Base-by-base conservation (phyloP, 2,797 vertebrate species). In the Gila robusta region DNA sequence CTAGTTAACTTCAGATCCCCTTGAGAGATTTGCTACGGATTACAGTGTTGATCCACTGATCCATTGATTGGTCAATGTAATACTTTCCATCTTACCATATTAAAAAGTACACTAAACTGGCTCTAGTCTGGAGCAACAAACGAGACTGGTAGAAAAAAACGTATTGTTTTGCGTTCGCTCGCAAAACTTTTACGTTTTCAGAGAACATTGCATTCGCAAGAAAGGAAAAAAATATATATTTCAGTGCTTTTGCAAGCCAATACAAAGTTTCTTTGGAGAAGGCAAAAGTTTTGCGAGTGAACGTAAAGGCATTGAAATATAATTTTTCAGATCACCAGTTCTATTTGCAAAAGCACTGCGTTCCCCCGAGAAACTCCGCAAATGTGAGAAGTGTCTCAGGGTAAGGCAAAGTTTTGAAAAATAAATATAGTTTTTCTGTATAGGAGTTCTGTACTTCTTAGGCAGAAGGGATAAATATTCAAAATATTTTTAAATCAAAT, bases 1-100 rank as follows among this genome's bases (percentile, higher is more conserved):
- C 16, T 32, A 26, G 39, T 78, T 56, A 78, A 67, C 49, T 67
- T 83, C 28, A 86, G n/a, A 52, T 73, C 35, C 32, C 14, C 44
- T 54, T 49, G n/a, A 47, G 64, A 81, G 64, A 17, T 81, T 54
- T 62, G 19, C 44, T 47, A 47, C 0, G 49, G 21, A 67, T 79
- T 72, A 32, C 37, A 59, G 26, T 11, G 54, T 44, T 49, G 49
- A 73, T 26, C 39, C 44, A 17, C 47, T 56, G 49, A 66, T 26
- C 39, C 56, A 32, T 28, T 56, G 66, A 82, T 71, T 39, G 49
- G n/a, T 67, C 62, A 79, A 44, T 79, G 56, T 41, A 62, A 56
- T 77, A 37, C 52, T 37, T 77, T 32, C 23, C 4, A 41, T 79
- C 23, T 17, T n/a, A 62, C 76, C 14, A 41, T 26, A 41, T 26